Percentiles rank a stretch among this genome's conserved stretches.
phyloP scores from a whole-genome alignment of 2,797 vertebrate species.

The Clarias platycephalus region DNA sequence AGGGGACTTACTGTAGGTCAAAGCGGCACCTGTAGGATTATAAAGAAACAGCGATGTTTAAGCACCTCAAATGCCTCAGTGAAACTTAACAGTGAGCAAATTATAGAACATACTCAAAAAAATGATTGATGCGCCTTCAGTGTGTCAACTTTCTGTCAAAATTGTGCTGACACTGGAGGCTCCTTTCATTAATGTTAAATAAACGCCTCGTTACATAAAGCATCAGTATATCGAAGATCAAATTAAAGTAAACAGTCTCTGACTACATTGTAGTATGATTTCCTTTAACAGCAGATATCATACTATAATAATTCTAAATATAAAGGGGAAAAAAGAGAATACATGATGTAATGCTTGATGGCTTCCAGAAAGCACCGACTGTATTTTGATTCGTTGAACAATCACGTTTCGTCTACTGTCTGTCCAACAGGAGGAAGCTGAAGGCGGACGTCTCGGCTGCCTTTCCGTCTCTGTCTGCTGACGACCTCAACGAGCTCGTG shows the following conservation, averaged over 20 bases:
- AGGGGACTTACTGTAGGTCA: too few relatives aligned
- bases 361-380: background rate
- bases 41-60: too few relatives aligned
- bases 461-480: slow-evolving; percentile 79
- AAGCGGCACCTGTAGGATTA: too few relatives aligned
- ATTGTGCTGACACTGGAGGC: too few relatives aligned
- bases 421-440: slow-evolving; percentile 84
- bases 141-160: too few relatives aligned
- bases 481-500: slow-evolving; percentile 81
- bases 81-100: too few relatives aligned
- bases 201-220: background rate
- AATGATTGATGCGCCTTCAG: background rate
- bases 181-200: background rate
- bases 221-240: background rate
- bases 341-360: background rate
- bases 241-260: background rate
- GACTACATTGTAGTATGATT: background rate
- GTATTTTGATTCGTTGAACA: too few relatives aligned
- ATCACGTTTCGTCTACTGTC: background rate
- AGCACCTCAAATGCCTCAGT: too few relatives aligned
- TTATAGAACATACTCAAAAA: background rate
- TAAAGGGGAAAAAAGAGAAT: background rate
- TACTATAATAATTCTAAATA: background rate
- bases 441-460: slow-evolving; percentile 78
- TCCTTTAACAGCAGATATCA: background rate